These are phyloP conservation scores for Crypturellus undulatus DNA, from an alignment of 2,113 vertebrate genomes.

Conservation along the genomic window DNA sequence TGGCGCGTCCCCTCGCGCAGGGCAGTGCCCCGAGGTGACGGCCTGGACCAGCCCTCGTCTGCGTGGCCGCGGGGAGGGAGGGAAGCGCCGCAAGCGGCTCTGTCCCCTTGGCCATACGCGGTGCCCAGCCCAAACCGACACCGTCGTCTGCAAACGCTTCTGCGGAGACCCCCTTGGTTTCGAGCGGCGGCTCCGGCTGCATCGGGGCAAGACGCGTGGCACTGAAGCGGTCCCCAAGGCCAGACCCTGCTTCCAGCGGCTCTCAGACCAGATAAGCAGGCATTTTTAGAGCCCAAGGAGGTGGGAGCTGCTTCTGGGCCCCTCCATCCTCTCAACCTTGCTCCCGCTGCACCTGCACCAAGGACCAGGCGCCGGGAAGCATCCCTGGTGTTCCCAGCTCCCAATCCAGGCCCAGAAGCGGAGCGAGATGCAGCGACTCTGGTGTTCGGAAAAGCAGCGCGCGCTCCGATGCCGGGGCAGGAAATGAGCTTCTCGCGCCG, in stretches of 20 bases:
- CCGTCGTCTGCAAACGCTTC: neutral
- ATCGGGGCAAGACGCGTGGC: no score
- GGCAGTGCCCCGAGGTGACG: accelerated
- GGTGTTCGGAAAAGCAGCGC: neutral
- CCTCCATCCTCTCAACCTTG: neutral
- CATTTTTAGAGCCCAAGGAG: accelerated
- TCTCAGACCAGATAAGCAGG: neutral
- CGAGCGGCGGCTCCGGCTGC: accelerated
- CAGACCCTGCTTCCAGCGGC: no score
- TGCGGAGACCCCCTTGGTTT: neutral
- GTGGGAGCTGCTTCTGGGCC: accelerated
- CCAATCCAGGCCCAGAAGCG: neutral
- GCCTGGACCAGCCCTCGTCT: neutral
- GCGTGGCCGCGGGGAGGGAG: accelerated
- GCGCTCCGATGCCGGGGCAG: accelerated
- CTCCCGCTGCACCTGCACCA: no score
- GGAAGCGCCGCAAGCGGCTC: neutral
- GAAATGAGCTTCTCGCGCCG: accelerated
- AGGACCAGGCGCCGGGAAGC: neutral
- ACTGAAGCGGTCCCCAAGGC: neutral
- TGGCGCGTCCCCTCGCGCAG: neutral
- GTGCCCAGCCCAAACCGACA: neutral
- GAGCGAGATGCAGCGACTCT: neutral
- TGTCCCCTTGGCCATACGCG: neutral
- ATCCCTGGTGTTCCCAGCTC: neutral